Evolutionary conservation across 2,113 vertebrate species (phyloP).

Genomic region (Varanus komodoensis): DNA sequence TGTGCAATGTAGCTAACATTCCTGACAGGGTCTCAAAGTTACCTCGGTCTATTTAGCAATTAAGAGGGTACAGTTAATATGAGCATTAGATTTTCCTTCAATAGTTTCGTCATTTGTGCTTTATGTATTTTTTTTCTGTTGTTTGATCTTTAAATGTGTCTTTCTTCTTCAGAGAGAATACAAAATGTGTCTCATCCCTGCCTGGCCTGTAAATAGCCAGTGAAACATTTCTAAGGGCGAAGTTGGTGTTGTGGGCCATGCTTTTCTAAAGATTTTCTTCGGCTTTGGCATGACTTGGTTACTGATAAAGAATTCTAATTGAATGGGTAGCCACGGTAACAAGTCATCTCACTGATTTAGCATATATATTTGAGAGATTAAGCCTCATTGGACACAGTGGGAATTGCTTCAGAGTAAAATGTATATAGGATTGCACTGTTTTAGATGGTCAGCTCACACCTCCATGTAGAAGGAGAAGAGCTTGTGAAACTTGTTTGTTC

Average conservation of each 20-base stretch:
- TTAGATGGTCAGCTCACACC: not conserved
- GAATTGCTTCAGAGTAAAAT: not conserved
- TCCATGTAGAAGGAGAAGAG: not conserved
- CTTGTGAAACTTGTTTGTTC: not conserved
- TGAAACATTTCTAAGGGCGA: slow-evolving; percentile 23
- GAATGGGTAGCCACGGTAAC: not conserved
- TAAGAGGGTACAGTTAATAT: slow-evolving; percentile 27
- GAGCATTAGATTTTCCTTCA: slow-evolving; percentile 38
- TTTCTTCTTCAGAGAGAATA: slow-evolving; percentile 53
- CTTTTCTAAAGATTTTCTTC: not conserved
- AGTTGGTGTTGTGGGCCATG: not conserved
- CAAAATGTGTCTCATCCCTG: slow-evolving; percentile 39
- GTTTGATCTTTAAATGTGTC: slow-evolving; percentile 57
- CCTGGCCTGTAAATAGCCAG: slow-evolving; percentile 33
- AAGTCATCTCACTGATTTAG: not conserved
- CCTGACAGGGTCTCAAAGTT: slow-evolving; percentile 21
- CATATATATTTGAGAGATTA: not conserved
- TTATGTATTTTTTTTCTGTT: slow-evolving; percentile 54
- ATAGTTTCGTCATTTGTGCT: slow-evolving; percentile 45
- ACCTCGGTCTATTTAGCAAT: slow-evolving; percentile 31
- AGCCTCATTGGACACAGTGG: not conserved
- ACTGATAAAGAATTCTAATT: not conserved
- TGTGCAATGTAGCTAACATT: slow-evolving; percentile 37
- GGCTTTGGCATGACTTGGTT: not conserved
- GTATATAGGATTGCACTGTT: not conserved